A percentile compares a stretch with the other conserved stretches of the same genome.
Evolutionary conservation across 2,888 invertebrate species (phyloP).

Genomic region (Coelinius sp.): DNA sequence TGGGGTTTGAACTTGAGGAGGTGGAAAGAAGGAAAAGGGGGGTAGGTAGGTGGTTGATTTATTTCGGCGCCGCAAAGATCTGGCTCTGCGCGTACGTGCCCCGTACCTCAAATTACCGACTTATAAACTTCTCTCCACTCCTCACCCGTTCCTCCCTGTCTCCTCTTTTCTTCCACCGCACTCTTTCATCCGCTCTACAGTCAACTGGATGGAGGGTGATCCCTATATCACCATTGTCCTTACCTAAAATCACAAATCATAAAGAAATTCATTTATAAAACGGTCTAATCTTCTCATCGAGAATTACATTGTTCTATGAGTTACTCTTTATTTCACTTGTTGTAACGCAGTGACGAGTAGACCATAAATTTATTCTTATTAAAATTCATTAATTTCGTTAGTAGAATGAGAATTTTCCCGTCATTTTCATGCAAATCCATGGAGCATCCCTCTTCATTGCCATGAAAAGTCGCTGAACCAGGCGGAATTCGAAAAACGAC

Average conservation of each 20-base stretch:
- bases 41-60: slow-evolving; percentile 66
- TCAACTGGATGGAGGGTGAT: slow-evolving; percentile 34
- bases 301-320: slow-evolving; percentile 37
- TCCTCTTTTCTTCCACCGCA: slow-evolving; percentile 26
- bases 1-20: slow-evolving; percentile 25
- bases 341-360: not conserved
- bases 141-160: slow-evolving; percentile 47
- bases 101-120: slow-evolving; percentile 70
- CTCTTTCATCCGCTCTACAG: slow-evolving; percentile 20
- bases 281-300: slow-evolving; percentile 35
- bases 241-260: slow-evolving; percentile 29
- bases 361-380: slow-evolving; percentile 54
- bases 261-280: slow-evolving; percentile 9
- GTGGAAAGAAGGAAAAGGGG: slow-evolving; percentile 40
- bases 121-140: slow-evolving; percentile 66
- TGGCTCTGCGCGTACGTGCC: slow-evolving; percentile 69
- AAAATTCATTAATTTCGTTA: slow-evolving; percentile 69
- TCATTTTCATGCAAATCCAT: slow-evolving; percentile 68
- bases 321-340: not conserved
- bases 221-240: slow-evolving; percentile 32
- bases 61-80: slow-evolving; percentile 70
- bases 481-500: slow-evolving; percentile 18
- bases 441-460: slow-evolving; percentile 38
- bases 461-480: slow-evolving; percentile 30
- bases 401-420: slow-evolving; percentile 63